A percentile compares a stretch with the other conserved stretches of the same genome.
Conservation (phyloP, 2,797 vertebrate species). For the Anas georgica region DNA sequence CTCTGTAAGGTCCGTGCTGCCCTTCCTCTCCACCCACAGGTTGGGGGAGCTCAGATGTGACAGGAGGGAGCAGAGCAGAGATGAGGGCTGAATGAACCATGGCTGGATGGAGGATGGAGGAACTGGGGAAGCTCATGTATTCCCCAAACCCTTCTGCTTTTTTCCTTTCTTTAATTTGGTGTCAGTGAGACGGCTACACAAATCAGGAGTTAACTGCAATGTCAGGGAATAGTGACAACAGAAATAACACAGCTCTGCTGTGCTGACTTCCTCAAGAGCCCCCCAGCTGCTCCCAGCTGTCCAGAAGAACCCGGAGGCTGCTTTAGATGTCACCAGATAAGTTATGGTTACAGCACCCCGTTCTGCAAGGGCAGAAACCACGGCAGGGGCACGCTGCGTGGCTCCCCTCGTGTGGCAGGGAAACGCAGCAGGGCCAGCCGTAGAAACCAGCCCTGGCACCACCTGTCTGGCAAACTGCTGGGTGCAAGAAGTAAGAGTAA, state of each 20-base stretch:
- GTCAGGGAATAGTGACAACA: background rate
- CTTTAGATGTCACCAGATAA: background rate
- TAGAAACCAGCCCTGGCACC: background rate
- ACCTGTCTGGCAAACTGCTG: background rate
- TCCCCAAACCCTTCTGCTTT: background rate
- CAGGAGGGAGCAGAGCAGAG: background rate
- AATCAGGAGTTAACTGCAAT: background rate
- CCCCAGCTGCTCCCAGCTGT: background rate
- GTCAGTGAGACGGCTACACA: background rate
- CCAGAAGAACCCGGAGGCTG: background rate
- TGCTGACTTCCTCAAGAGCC: background rate
- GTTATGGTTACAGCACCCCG: background rate
- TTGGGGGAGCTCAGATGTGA: background rate
- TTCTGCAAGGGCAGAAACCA: background rate
- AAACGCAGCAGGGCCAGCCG: background rate
- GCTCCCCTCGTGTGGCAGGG: rapidly evolving
- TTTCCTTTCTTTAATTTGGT: background rate
- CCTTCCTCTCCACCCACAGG: slow-evolving; percentile 8
- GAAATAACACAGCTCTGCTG: background rate
- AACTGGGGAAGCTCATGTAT: background rate
- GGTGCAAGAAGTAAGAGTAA: background rate
- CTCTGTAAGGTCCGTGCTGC: background rate
- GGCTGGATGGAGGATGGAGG: background rate
- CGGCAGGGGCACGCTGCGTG: background rate
- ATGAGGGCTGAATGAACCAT: background rate